Conservation (phyloP, 2,888 invertebrate genomes). For the Drosophila peninsularis region DNA sequence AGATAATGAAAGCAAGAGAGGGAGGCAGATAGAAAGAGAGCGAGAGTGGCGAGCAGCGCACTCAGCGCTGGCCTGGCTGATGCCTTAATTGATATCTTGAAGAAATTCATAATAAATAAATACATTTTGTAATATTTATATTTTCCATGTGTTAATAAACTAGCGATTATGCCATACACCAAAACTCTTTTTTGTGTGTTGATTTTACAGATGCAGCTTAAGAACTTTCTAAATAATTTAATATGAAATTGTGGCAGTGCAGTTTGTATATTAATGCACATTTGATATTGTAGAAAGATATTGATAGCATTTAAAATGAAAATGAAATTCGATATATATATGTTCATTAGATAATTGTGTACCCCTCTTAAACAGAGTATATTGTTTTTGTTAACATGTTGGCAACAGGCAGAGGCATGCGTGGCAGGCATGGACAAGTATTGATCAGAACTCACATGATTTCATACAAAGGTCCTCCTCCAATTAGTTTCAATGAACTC, state of each 20-base stretch:
- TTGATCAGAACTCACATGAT: no score
- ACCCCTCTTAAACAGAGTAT: background rate
- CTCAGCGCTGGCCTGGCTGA: constrained; percentile 8
- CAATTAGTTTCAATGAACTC: no score
- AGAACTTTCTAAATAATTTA: background rate
- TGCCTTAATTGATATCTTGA: constrained; percentile 25
- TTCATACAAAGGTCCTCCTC: background rate
- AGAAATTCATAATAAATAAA: constrained; percentile 23
- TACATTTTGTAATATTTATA: constrained; percentile 33
- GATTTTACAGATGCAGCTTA: background rate
- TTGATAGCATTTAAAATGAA: background rate
- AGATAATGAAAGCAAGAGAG: constrained; percentile 7
- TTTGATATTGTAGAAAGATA: background rate
- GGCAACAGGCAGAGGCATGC: no score
- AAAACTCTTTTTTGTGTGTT: background rate
- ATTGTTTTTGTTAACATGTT: no score
- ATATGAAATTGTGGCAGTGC: background rate
- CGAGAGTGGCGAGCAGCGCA: background rate
- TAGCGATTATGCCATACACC: background rate
- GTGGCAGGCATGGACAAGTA: no score
- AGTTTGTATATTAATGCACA: background rate
- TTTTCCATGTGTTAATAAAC: constrained; percentile 7
- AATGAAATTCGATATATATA: background rate
- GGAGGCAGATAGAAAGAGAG: background rate
- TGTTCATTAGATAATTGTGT: background rate